Percentiles rank a stretch among this genome's conserved stretches.
phyloP scores from a whole-genome alignment of 2,797 vertebrate genomes.

The Lepilemur ruficaudatus region DNA sequence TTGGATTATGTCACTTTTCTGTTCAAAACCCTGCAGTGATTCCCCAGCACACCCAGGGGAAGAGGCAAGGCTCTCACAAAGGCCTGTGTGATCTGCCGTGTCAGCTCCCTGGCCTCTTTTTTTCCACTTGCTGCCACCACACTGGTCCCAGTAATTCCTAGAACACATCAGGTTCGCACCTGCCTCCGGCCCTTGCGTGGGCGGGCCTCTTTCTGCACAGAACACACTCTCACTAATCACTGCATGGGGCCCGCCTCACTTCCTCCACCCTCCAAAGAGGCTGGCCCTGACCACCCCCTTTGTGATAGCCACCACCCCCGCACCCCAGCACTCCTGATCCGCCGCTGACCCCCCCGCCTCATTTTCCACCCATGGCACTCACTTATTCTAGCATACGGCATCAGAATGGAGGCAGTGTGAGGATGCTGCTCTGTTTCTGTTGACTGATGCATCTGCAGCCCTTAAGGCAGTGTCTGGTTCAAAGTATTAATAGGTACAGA shows the following conservation, averaged over 20 bases:
- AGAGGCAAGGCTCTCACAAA: not conserved
- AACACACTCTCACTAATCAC: not conserved
- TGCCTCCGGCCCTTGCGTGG: not conserved
- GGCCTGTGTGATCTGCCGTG: not conserved
- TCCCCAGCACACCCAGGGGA: not conserved
- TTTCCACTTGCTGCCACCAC: not conserved
- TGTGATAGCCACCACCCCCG: not conserved
- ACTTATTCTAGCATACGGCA: rapidly evolving
- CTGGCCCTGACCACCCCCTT: rapidly evolving
- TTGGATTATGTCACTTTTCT: not conserved
- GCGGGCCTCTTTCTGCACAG: not conserved
- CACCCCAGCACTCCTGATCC: rapidly evolving
- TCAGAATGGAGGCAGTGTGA: not conserved
- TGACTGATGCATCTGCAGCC: not conserved
- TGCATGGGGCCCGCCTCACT: not conserved
- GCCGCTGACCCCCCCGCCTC: not conserved
- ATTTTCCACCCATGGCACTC: rapidly evolving
- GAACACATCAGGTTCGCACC: too few species aligned
- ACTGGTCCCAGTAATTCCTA: not conserved
- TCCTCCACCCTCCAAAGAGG: too few species aligned
- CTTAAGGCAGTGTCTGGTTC: not conserved
- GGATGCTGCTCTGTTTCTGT: not conserved
- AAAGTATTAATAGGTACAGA: not conserved
- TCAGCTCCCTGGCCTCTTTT: not conserved
- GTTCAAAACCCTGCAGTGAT: not conserved